Evolutionary conservation across 2,797 vertebrate genomes (phyloP), one percentile per base, ranked within the genome.

Genomic region (Ptychobarbus kaznakovi): DNA sequence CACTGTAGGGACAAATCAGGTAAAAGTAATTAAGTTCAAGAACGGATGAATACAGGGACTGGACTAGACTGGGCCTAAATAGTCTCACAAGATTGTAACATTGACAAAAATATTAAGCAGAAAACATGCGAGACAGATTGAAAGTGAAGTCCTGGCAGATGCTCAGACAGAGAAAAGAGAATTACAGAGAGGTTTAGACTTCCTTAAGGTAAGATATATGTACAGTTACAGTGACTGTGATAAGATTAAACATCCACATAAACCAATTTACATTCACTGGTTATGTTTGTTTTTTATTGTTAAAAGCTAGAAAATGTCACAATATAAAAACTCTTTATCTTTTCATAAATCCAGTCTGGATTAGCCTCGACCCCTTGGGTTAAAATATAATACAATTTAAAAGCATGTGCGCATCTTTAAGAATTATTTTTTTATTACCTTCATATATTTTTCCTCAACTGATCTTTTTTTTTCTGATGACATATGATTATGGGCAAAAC

Each of bases 161-260:
- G 25, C 61, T 65, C 61, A 32, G 25, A 65, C 13, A 65, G 13
- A 65, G 15, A 16, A 32, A 32, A 8, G 13, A 65, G 61, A 65
- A 32, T 16, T 65, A 65, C 12, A 65, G 25, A 65, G 2, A 32
- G 25, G 61, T 28, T 65, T 65, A 65, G 61, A 32, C 25, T 66
- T 66, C 3, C 63, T 35, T 66, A 35, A 32, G 28, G 13, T 16
- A 18, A 66, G 63, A 66, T 35, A 66, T 3, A 35, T 35, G 63
- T 66, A 65, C 15, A 66, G 65, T 35, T 35, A 66, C 28, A 66
- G 63, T 66, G 15, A 32, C 63, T 32, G 7, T 40, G 20, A 69
- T 69, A 12, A 69, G 20, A 42, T 42, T n/a, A 70, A n/a, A 42
- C 68, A 70, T 70, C 68, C 68, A 32, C 28, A 66, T n/a, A n/a